These are phyloP conservation scores for Pelobates cultripes DNA, from an alignment of 2,797 vertebrate species.

Conservation along the genomic window DNA sequence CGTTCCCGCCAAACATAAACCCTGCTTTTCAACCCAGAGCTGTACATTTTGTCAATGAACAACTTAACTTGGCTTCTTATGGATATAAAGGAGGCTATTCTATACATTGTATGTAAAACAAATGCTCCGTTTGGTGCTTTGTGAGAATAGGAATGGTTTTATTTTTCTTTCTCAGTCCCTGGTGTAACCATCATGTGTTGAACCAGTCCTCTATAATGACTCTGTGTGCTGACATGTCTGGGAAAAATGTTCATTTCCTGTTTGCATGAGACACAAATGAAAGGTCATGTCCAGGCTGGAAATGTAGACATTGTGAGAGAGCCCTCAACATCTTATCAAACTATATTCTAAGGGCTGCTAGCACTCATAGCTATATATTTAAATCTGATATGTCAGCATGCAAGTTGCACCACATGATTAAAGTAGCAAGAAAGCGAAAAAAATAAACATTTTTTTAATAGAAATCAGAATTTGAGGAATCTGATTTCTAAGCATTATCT, in stretches of 20 bases:
- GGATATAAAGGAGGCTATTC: no score
- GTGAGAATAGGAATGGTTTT: neutral
- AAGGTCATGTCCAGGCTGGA: slow-evolving; percentile 22
- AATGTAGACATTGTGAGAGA: slow-evolving; percentile 3
- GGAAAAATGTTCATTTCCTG: slow-evolving; percentile 50
- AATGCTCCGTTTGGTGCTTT: no score
- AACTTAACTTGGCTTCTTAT: no score
- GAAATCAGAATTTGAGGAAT: no score
- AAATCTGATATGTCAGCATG: no score
- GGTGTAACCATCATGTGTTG: neutral
- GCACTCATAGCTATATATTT: no score
- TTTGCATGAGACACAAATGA: slow-evolving; percentile 31
- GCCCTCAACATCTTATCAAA: slow-evolving; percentile 9
- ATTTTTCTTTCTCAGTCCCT: neutral
- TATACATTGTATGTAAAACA: no score
- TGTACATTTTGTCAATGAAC: no score
- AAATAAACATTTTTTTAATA: no score
- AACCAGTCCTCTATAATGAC: neutral
- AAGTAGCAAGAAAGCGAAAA: neutral
- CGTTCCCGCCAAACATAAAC: no score
- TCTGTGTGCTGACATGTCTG: slow-evolving; percentile 25
- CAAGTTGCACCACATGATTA: neutral
- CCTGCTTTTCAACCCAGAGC: no score
- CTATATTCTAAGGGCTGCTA: neutral
- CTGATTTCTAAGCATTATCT: no score